Evolutionary conservation across 2,888 invertebrate genomes (phyloP), one percentile per base, ranked within the genome.

Genomic region (Hartigia nigra): DNA sequence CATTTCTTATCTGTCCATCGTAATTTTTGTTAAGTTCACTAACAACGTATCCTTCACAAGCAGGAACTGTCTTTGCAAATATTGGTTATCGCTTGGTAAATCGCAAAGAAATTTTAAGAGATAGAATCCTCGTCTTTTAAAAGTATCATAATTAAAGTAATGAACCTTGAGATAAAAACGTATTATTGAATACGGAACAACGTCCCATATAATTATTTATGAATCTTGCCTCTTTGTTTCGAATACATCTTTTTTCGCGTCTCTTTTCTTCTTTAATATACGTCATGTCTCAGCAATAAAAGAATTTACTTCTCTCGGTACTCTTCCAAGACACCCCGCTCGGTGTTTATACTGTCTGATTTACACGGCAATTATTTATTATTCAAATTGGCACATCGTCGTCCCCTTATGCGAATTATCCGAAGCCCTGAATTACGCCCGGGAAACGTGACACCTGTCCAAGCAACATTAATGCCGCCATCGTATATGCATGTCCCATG

Each of bases 151-250:
- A 23, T 55, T 55, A 55, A 55, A 23, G 9, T 9, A 23, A 55
- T 23, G 55, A 55, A 55, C 23, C 55, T 55, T 23, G 9, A 55
- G 55, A 55, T 55, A 55, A 55, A 55, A 55, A 55, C 23, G 55
- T 55, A 55, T 55, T 55, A 55, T 55, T 55, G 55, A 55, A 55
- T 55, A 23, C 23, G 55, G 23, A 55, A 55, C 55, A 55, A 55
- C 14, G 2, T 55, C 23, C 1, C 23, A 23, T 55, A 23, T 55
- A 55, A 55, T 23, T 55, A 55, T 55, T 55, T 55, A 55, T 55
- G 9, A 23, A 55, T 55, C 23, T 14, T 55, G 83, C 86, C 90
- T 89, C 83, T 81, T 83, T 85, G 82, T 85, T 35, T 70, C 4
- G 11, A 23, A 32, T 31, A 23, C 35, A 77, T 23, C 12, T 69